Evolutionary conservation across 2,888 invertebrate genomes (phyloP), one percentile per base, ranked within the genome.

Genomic region (Andrena bicolor): DNA sequence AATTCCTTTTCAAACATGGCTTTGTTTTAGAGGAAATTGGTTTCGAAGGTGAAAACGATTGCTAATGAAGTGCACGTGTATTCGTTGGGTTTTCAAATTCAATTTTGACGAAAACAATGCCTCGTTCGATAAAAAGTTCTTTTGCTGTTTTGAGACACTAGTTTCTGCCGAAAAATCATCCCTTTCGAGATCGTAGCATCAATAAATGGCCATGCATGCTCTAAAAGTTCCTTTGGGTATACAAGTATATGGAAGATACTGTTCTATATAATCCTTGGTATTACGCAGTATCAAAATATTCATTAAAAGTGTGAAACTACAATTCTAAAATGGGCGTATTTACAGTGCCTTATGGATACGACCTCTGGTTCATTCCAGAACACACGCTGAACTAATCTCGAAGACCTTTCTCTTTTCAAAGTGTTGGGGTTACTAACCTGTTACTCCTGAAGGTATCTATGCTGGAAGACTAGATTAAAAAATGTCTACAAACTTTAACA

Each of bases 401-500:
- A 82, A 76, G 53, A 61, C 32, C 71, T 63, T 23, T 41, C 41
- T 76, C 66, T 32, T 58, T 64, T 53, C 41, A 30, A 72, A 71
- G 53, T 53, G 35, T 76, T 68, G 51, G 63, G 41, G 72, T 49
- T 49, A 80, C 35, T 28, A 51, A 35, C 41, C 70, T n/a, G 51
- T 78, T 81, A 68, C 41, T 32, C 76, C 75, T 75, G 65, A 69
- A 71, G 82, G 76, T 84, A 85, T 86, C 83, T 90, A 89, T 83
- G 84, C 82, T 90, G 92, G 91, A 92, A 92, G 92, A 92, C 92
- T 92, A 92, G 92, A 92, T 91, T 90, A 89, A 85, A 90, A 41
- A 85, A 83, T 86, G 86, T 88, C 81, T 88, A 86, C 80, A 89
- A 86, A 90, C 86, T 86, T 88, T 86, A 90, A 86, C 28, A 35